Evolutionary conservation across 2,888 invertebrate genomes (phyloP).

Genomic region (Platycheirus albimanus): DNA sequence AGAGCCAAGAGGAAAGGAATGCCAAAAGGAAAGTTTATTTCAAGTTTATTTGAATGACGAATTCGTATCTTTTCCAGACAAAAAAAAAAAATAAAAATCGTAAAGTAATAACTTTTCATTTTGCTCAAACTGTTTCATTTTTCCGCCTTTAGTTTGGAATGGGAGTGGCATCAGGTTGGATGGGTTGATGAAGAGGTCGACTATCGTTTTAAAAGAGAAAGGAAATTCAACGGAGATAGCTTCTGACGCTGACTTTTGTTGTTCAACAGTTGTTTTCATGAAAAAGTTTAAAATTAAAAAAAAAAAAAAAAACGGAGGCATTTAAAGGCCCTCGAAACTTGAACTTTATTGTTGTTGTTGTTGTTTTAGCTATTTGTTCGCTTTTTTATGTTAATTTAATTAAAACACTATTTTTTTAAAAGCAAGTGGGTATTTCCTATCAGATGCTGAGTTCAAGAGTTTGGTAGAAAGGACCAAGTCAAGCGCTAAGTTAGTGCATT

Average conservation of each 20-base stretch:
- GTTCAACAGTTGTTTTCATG: conserved; percentile 62
- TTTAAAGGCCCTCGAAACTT: too few species aligned
- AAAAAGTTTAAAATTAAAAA: conserved; percentile 44
- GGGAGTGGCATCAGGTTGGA: too few species aligned
- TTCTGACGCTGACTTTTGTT: background rate
- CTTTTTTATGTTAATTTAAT: conserved; percentile 41
- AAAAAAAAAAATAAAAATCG: too few species aligned
- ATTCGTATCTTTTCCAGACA: conserved; percentile 56
- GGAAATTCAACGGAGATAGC: background rate
- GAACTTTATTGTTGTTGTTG: background rate
- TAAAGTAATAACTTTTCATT: conserved; percentile 72
- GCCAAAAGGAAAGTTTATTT: conserved; percentile 71
- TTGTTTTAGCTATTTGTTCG: background rate
- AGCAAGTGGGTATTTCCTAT: too few species aligned
- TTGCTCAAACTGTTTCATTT: conserved; percentile 44
- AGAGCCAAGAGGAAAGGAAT: too few species aligned
- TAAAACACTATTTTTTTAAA: conserved; percentile 14
- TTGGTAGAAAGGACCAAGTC: too few species aligned
- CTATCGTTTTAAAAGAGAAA: background rate
- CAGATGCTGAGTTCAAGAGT: too few species aligned
- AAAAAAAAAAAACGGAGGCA: too few species aligned
- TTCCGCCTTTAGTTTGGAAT: background rate
- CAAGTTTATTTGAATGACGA: conserved; percentile 71
- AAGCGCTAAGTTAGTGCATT: too few species aligned
- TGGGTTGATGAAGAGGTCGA: conserved; percentile 2